These are phyloP conservation scores for Chloropsis hardwickii DNA, from an alignment of 2,113 vertebrate genomes.

Conservation along the genomic window DNA sequence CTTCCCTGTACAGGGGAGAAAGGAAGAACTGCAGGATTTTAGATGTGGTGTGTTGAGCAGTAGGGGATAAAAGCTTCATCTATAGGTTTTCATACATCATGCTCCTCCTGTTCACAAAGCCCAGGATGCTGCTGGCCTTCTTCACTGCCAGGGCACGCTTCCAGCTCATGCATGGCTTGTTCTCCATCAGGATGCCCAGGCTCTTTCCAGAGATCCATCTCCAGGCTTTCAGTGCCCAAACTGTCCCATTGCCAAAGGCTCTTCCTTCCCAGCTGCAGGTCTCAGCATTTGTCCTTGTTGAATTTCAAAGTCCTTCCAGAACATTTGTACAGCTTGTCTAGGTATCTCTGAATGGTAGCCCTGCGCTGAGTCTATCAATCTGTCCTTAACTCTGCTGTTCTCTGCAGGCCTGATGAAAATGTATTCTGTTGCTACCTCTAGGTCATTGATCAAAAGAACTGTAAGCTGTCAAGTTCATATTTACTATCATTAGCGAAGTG, in stretches of 20 bases:
- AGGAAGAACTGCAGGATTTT: background rate
- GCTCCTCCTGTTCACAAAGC: background rate
- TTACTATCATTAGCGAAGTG: background rate
- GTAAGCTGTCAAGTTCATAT: background rate
- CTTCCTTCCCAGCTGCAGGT: background rate
- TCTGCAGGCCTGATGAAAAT: background rate
- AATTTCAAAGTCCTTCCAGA: background rate
- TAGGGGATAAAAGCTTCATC: background rate
- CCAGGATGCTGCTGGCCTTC: background rate
- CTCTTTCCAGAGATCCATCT: background rate
- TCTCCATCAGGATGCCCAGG: background rate
- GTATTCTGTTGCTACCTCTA: background rate
- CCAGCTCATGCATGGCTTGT: background rate
- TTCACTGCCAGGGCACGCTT: background rate
- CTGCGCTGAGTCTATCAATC: background rate
- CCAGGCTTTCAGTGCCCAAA: background rate
- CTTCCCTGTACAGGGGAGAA: accelerated
- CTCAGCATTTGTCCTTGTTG: background rate
- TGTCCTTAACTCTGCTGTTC: background rate
- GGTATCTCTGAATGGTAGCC: background rate
- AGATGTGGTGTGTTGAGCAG: background rate
- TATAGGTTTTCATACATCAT: background rate
- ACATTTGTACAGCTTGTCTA: background rate
- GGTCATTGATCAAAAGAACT: background rate
- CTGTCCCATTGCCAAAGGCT: background rate